Conservation (phyloP, 2,113 vertebrate genomes). For the Pygathrix nemaeus region DNA sequence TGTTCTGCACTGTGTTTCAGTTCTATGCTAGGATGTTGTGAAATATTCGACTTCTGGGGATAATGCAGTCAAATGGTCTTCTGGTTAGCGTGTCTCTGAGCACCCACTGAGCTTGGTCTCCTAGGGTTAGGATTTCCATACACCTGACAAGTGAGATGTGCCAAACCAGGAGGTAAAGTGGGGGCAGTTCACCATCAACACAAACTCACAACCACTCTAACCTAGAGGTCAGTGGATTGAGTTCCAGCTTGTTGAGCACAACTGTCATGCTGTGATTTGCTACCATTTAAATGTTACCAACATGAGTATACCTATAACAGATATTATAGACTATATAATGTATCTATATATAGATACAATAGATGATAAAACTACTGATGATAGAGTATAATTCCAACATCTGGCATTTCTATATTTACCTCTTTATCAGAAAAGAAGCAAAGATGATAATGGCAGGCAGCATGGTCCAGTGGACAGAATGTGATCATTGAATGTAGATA, state of each 20-base stretch:
- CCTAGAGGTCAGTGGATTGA: not conserved
- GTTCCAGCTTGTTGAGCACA: not conserved
- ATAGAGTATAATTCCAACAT: not conserved
- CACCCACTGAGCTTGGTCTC: not conserved
- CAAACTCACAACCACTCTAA: not conserved
- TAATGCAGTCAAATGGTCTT: no score
- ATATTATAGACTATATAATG: not conserved
- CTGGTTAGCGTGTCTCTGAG: not conserved
- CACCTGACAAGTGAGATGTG: fast-evolving
- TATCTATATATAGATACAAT: not conserved
- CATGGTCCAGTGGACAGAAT: not conserved
- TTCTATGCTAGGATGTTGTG: not conserved
- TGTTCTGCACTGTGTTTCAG: not conserved
- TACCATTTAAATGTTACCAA: not conserved
- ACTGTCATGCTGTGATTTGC: not conserved
- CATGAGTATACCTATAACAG: not conserved
- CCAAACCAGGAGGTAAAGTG: not conserved
- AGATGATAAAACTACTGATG: not conserved
- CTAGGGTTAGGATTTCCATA: fast-evolving
- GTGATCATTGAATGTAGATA: not conserved
- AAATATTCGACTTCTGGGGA: not conserved
- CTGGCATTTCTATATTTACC: not conserved
- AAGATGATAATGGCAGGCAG: not conserved
- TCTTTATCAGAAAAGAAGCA: not conserved
- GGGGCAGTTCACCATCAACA: not conserved